Evolutionary conservation across 2,797 vertebrate genomes (phyloP).

Genomic region (Neosalanx taihuensis): DNA sequence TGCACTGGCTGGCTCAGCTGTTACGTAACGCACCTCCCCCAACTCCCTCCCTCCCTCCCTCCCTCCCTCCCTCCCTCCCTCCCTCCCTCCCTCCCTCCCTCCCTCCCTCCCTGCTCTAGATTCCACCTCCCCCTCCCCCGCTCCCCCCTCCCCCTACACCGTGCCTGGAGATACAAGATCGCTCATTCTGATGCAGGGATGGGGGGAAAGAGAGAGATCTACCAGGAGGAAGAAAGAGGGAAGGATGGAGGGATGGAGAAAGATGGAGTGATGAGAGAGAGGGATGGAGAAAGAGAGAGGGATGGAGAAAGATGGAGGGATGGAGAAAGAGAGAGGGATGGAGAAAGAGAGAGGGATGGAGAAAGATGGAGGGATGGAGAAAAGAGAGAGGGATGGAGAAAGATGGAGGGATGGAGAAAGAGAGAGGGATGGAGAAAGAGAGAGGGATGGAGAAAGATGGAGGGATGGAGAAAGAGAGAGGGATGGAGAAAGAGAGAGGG

Average conservation of each 20-base stretch:
- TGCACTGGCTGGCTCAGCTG: no score
- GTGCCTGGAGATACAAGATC: no score
- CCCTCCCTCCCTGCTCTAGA: background rate
- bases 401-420: background rate
- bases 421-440: background rate
- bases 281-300: no score
- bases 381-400: background rate
- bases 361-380: background rate
- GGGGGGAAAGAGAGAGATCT: background rate
- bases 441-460: background rate
- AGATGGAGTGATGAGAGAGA: background rate
- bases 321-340: no score
- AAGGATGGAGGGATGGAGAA: background rate
- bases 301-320: no score
- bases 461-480: no score
- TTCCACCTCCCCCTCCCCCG: background rate
- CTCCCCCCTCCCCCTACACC: no score
- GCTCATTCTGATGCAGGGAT: background rate
- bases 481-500: no score
- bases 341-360: background rate
- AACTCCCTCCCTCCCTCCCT: background rate
- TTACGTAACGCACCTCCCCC: no score
- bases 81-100: background rate
- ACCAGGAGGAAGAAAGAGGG: background rate
- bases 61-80: no score